Evolutionary conservation across 2,113 vertebrate species (phyloP), one percentile per base, ranked within the genome.

Genomic region (Mormyrus lacerda): DNA sequence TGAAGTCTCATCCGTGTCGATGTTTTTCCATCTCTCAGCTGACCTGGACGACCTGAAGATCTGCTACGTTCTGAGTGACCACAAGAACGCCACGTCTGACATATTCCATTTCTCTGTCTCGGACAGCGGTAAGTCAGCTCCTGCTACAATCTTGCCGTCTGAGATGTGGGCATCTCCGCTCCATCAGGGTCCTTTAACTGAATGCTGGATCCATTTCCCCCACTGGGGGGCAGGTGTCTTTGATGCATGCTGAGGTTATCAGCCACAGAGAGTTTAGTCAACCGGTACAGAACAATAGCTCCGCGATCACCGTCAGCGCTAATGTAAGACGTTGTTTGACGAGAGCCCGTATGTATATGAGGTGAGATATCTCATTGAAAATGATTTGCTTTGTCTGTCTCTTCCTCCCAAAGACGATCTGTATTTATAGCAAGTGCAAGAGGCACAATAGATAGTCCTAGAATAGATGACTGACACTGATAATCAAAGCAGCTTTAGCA

Each of bases 41-140:
- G 97, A 99, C 92, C 96, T 99, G 1, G 94, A 99, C 89, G 97
- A 98, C 89, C 95, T 97, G 95, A 97, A 97, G 93, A 96, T 99
- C 94, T 98, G 97, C 93, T 99, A 98, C 24, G 93, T 99, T 89
- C 93, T 99, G 93, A 93, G 95, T 89, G 94, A 94, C 0, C 94
- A 95, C 39, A 94, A 95, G 55, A 98, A 98, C 42, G 96, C 97
- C n/a, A 97, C 97, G 3, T 97, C 96, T 90, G 98, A 99, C 88
- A 35, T 94, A 79, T 98, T 99, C 92, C 92, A 95, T 50, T 99
- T 99, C 94, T 94, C 94, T 0, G 95, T 99, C 17, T 96, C 97
- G 94, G 98, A 99, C 0, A 92, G 94, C 2, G 97, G 98, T 99
- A 94, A 97, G 97, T 94, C 84, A 9, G n/a, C n/a, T 11, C 50